Percentiles rank a stretch among this genome's conserved stretches.
Conservation (phyloP, 2,113 vertebrate genomes). For the Spermophilus dauricus region DNA sequence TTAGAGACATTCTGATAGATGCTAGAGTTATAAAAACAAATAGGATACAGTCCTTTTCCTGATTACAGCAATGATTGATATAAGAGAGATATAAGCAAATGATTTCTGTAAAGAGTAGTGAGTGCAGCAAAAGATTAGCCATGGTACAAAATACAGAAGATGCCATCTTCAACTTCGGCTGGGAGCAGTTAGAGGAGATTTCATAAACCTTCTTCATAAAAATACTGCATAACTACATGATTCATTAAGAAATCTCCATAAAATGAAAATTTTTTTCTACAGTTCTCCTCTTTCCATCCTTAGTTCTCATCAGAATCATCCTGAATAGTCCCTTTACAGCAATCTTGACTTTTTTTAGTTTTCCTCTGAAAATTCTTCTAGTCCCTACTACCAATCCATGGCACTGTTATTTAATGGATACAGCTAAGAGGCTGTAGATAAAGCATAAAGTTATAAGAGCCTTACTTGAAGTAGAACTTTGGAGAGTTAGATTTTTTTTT, state of each 20-base stretch:
- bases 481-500: neutral
- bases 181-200: neutral
- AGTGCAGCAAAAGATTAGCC: neutral
- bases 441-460: neutral
- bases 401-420: neutral
- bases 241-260: too few species aligned
- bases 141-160: too few species aligned
- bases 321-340: too few species aligned
- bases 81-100: neutral
- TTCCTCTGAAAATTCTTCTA: neutral
- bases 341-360: neutral
- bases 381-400: neutral
- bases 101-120: neutral
- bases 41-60: neutral
- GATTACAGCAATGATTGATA: neutral
- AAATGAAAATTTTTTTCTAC: too few species aligned
- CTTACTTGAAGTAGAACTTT: neutral
- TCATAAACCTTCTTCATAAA: neutral
- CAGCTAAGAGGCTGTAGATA: neutral
- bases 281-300: neutral
- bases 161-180: too few species aligned
- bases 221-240: neutral
- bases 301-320: too few species aligned
- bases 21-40: neutral
- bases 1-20: neutral